phyloP scores from a whole-genome alignment of 2,797 vertebrate genomes.

The Lacerta viridis region DNA sequence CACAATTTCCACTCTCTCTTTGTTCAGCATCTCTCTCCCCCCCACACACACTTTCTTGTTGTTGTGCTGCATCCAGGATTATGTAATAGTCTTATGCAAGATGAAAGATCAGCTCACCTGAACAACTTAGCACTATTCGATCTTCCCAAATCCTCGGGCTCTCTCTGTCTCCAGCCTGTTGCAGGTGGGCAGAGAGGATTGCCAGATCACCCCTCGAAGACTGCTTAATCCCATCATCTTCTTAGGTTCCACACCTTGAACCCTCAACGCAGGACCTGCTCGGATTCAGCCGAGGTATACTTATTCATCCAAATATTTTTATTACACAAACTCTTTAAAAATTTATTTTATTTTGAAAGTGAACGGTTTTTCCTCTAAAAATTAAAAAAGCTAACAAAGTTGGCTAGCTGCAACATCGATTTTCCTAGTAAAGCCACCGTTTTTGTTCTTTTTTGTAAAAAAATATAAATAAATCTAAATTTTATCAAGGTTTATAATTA shows the following conservation, averaged over 20 bases:
- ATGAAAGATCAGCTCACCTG: conserved; percentile 19
- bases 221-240: not conserved
- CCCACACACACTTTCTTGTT: not conserved
- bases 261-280: fast-evolving
- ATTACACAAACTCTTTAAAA: too few relatives aligned
- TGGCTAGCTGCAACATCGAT: not conserved
- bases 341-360: not conserved
- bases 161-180: not conserved
- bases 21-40: not conserved
- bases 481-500: too few relatives aligned
- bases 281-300: too few relatives aligned
- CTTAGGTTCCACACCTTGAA: not conserved
- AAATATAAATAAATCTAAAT: too few relatives aligned
- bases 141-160: not conserved
- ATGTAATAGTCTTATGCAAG: conserved; percentile 45
- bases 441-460: not conserved
- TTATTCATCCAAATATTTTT: too few relatives aligned
- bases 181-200: not conserved
- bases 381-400: not conserved
- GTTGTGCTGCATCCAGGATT: conserved; percentile 20
- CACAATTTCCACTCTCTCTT: not conserved
- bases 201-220: too few relatives aligned
- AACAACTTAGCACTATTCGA: not conserved
- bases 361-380: not conserved
- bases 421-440: not conserved